phyloP scores from a whole-genome alignment of 2,113 vertebrate genomes.

The Mellivora capensis region DNA sequence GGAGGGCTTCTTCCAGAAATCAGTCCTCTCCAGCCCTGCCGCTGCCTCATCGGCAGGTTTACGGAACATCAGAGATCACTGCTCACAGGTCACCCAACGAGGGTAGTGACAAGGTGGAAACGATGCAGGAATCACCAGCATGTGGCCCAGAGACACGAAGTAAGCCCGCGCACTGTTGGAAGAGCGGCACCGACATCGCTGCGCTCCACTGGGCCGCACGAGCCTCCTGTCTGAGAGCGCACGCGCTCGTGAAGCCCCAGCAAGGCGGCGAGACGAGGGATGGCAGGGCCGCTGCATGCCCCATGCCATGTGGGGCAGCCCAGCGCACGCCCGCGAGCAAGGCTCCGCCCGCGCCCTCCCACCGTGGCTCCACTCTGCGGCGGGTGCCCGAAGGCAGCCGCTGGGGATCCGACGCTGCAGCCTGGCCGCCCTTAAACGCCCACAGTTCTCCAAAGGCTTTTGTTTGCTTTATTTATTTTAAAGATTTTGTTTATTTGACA shows the following conservation, averaged over 20 bases:
- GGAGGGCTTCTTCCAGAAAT: background rate
- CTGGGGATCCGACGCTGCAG: too few relatives aligned
- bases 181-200: background rate
- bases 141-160: too few relatives aligned
- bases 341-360: too few relatives aligned
- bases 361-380: too few relatives aligned
- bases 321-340: too few relatives aligned
- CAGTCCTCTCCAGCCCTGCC: background rate
- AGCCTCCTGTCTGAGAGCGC: background rate
- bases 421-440: background rate
- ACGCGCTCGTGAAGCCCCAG: background rate
- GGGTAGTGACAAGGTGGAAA: background rate
- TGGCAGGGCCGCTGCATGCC: too few relatives aligned
- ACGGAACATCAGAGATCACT: background rate
- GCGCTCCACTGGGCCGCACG: rapidly evolving
- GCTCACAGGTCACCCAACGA: background rate
- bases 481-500: too few relatives aligned
- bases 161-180: background rate
- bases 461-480: too few relatives aligned
- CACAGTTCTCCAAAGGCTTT: background rate
- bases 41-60: background rate
- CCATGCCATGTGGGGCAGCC: background rate
- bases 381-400: too few relatives aligned
- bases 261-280: too few relatives aligned
- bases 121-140: too few relatives aligned